These are phyloP conservation scores for Cassiopea xamachana DNA, from an alignment of 30 jellyfish, hydroid and myxozoan species.

Conservation along the genomic window DNA sequence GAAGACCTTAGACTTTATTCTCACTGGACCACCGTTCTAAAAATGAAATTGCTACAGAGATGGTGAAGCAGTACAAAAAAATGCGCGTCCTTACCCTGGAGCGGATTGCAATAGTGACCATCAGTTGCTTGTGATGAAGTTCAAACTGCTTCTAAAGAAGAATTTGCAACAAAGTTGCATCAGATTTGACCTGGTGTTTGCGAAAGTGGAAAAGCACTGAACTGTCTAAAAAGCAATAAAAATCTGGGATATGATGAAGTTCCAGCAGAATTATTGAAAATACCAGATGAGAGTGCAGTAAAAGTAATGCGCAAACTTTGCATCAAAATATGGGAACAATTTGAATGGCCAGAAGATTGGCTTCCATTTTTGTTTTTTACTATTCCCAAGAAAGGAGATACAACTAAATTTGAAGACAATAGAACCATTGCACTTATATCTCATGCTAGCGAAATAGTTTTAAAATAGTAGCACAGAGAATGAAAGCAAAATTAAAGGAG, in stretches of 20 bases:
- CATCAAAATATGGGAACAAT: not conserved
- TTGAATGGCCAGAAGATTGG: not conserved
- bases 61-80: too few species aligned
- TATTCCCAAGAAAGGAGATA: not conserved
- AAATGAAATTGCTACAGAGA: too few species aligned
- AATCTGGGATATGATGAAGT: not conserved
- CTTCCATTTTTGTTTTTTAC: not conserved
- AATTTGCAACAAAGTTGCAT: too few species aligned
- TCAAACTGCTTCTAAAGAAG: too few species aligned
- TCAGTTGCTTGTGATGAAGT: too few species aligned
- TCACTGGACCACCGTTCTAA: not conserved
- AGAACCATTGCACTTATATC: not conserved
- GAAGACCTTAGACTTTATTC: not conserved
- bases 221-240: not conserved
- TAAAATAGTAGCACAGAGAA: not conserved
- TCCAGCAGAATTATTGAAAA: not conserved
- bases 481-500: not conserved
- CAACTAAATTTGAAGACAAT: not conserved
- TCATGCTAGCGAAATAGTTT: not conserved
- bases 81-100: too few species aligned
- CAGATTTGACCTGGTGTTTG: not conserved
- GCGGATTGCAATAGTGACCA: too few species aligned
- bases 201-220: not conserved
- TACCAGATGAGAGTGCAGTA: not conserved
- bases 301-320: not conserved